A percentile compares a stretch with the other conserved stretches of the same genome.
These are phyloP conservation scores for Caenorhabditis sp. DNA, from an alignment of 2,888 invertebrate genomes.

Conservation along the genomic window DNA sequence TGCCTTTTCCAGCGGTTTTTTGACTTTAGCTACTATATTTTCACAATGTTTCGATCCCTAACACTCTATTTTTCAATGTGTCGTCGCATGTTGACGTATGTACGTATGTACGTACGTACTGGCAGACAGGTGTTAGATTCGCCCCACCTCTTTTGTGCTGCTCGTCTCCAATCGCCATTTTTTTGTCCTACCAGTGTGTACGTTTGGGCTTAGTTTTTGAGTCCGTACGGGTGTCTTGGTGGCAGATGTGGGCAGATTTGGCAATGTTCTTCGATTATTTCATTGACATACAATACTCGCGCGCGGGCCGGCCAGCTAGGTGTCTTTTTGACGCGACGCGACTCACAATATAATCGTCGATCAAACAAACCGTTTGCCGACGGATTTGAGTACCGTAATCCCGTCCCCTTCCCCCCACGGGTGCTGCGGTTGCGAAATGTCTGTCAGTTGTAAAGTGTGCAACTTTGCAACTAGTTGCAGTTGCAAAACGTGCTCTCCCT, in stretches of 20 bases:
- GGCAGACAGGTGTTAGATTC: constrained; percentile 43
- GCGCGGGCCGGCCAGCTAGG: neutral
- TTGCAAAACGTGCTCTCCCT: no score
- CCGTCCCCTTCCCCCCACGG: no score
- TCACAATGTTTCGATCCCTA: no score
- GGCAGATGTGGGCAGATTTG: constrained; percentile 8
- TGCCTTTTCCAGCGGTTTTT: no score
- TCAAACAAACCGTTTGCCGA: neutral
- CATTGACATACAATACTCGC: constrained; percentile 22
- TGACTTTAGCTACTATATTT: no score
- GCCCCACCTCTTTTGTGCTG: constrained; percentile 13
- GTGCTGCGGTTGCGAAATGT: no score
- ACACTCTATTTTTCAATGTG: no score
- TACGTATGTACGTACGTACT: neutral
- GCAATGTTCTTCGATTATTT: constrained; percentile 20
- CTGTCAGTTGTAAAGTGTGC: no score
- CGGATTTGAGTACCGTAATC: constrained; percentile 19
- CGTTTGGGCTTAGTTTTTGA: constrained; percentile 18
- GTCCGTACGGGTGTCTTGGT: constrained; percentile 3
- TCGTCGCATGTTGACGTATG: no score
- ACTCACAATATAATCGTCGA: constrained; percentile 1
- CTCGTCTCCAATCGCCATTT: constrained; percentile 27
- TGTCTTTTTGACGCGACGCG: neutral
- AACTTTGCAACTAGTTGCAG: no score
- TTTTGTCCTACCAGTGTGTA: constrained; percentile 14